These are phyloP conservation scores for Origma solitaria DNA, from an alignment of 2,113 vertebrate genomes.

Conservation along the genomic window DNA sequence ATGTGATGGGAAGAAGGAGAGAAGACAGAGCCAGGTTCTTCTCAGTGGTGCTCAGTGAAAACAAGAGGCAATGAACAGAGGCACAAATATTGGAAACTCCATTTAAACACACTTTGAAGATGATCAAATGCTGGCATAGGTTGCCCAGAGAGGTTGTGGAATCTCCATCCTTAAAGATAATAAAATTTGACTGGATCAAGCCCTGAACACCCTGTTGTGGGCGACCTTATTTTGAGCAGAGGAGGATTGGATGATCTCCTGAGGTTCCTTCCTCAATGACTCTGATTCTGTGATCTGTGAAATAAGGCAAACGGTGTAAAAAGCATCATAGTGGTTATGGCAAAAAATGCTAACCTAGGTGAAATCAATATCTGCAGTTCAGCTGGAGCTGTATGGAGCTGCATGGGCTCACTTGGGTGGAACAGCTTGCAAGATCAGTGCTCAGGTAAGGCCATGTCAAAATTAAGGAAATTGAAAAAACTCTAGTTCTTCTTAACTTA, in stretches of 20 bases:
- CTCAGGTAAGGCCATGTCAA: neutral
- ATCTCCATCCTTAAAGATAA: neutral
- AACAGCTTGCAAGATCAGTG: neutral
- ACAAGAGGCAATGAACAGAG: neutral
- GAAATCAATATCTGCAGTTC: neutral
- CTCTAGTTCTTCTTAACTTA: neutral
- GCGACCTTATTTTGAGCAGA: neutral
- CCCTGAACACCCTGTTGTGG: neutral
- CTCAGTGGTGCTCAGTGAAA: neutral
- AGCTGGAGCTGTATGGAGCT: neutral
- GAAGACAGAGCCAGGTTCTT: neutral
- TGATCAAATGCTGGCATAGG: neutral
- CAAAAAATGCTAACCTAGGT: neutral
- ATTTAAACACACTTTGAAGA: neutral
- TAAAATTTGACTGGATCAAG: neutral
- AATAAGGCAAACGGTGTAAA: neutral
- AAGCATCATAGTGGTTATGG: neutral
- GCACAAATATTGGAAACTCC: neutral
- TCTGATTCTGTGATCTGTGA: neutral
- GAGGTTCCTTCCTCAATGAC: neutral
- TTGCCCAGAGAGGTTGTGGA: neutral
- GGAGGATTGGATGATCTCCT: neutral
- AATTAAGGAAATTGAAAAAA: neutral
- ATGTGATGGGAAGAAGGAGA: neutral
- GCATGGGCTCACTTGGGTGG: neutral